phyloP scores from a whole-genome alignment of 2,888 invertebrate genomes.

The Scaptomyza tumidula region DNA sequence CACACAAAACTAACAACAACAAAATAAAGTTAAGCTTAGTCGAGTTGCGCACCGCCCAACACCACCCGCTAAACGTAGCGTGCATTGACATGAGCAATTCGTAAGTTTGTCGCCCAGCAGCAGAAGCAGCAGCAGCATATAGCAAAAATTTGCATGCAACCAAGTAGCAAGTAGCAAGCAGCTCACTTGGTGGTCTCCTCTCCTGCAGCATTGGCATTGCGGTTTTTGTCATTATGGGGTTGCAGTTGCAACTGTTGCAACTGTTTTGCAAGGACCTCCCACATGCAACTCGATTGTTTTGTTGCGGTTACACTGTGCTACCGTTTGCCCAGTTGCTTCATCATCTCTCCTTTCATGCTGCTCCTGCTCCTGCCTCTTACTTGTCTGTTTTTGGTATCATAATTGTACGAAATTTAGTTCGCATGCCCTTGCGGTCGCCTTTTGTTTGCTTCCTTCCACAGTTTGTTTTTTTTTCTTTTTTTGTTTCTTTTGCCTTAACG shows the following conservation, averaged over 20 bases:
- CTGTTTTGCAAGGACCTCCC: slow-evolving; percentile 71
- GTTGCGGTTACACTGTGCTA: slow-evolving; percentile 70
- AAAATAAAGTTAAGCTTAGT: no score
- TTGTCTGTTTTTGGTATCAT: slow-evolving; percentile 67
- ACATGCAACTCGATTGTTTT: slow-evolving; percentile 72
- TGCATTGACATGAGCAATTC: slow-evolving; percentile 79
- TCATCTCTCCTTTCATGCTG: slow-evolving; percentile 12
- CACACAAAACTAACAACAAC: slow-evolving; percentile 9
- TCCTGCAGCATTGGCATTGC: slow-evolving; percentile 38
- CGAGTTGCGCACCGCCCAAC: slow-evolving; percentile 53
- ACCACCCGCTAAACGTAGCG: slow-evolving; percentile 58
- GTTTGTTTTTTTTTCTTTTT: slow-evolving; percentile 23
- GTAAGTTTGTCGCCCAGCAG: slow-evolving; percentile 82
- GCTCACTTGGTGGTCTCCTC: slow-evolving; percentile 69
- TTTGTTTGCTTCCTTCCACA: slow-evolving; percentile 48
- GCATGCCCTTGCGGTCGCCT: slow-evolving; percentile 80
- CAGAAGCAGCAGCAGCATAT: slow-evolving; percentile 1
- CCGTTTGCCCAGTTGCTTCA: slow-evolving; percentile 66
- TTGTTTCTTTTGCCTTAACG: slow-evolving; percentile 67
- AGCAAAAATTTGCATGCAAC: slow-evolving; percentile 72
- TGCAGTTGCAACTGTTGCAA: slow-evolving; percentile 30
- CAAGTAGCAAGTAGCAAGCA: slow-evolving; percentile 11
- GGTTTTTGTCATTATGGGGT: slow-evolving; percentile 73
- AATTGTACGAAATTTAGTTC: slow-evolving; percentile 82
- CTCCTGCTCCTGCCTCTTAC: slow-evolving; percentile 8